Conservation (phyloP, 1,140 invertebrate species). For the Micrasema longulum region DNA sequence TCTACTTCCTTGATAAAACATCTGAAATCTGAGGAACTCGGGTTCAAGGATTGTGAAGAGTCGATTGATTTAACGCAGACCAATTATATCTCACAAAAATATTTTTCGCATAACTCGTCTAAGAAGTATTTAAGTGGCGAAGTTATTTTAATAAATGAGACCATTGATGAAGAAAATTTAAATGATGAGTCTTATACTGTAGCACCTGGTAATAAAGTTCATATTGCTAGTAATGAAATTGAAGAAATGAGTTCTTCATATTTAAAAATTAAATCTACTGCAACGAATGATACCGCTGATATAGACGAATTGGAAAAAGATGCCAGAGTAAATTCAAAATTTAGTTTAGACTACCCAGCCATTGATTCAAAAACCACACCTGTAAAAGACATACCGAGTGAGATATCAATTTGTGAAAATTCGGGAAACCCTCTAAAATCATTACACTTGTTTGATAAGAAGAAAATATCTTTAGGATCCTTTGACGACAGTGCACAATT, state of each 20-base stretch:
- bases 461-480: slow-evolving; percentile 22
- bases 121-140: not conserved
- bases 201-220: not conserved
- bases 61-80: slow-evolving; percentile 15
- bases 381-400: not conserved
- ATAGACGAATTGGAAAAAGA: not conserved
- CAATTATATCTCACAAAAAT: not conserved
- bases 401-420: too few species aligned
- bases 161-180: not conserved
- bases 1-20: not conserved
- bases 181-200: too few species aligned
- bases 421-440: too few species aligned
- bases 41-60: not conserved
- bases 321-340: not conserved
- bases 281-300: not conserved
- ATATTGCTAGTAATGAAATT: not conserved
- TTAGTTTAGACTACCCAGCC: not conserved
- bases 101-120: too few species aligned
- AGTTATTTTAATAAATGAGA: not conserved
- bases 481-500: slow-evolving; percentile 13
- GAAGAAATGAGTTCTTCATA: not conserved
- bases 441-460: not conserved
- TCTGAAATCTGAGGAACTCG: not conserved
- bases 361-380: not conserved
- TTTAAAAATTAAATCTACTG: not conserved